phyloP scores from a whole-genome alignment of 2,888 invertebrate species.

The Yponomeuta malinellus region DNA sequence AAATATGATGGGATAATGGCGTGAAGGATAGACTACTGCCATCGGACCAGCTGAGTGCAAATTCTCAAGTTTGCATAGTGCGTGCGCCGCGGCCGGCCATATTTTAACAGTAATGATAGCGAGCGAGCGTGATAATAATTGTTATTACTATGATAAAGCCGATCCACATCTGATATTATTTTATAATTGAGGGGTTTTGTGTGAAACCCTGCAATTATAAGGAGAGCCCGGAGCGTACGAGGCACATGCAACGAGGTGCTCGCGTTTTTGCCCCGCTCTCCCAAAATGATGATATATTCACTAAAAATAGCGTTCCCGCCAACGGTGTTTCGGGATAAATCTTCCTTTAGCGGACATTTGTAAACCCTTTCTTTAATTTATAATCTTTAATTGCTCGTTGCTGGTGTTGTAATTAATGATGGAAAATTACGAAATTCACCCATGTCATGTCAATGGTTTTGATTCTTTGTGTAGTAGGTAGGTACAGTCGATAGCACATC shows the following conservation, averaged over 20 bases:
- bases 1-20: background rate
- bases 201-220: slow-evolving; percentile 74
- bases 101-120: slow-evolving; percentile 71
- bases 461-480: background rate
- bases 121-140: slow-evolving; percentile 73
- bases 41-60: slow-evolving; percentile 20
- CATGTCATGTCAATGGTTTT: slow-evolving; percentile 4
- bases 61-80: slow-evolving; percentile 63
- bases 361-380: slow-evolving; percentile 16
- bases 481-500: no score
- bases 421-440: slow-evolving; percentile 3
- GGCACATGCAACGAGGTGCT: slow-evolving; percentile 64
- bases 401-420: slow-evolving; percentile 13
- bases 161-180: slow-evolving; percentile 75
- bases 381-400: slow-evolving; percentile 15
- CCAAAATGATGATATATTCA: slow-evolving; percentile 64
- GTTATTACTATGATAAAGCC: slow-evolving; percentile 64
- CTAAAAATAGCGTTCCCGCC: slow-evolving; percentile 39
- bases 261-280: slow-evolving; percentile 56
- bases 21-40: slow-evolving; percentile 2
- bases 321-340: slow-evolving; percentile 31
- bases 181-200: slow-evolving; percentile 75
- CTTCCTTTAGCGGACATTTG: slow-evolving; percentile 22
- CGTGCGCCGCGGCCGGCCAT: slow-evolving; percentile 52
- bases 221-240: slow-evolving; percentile 65